Conservation (phyloP, 30 jellyfish, hydroid and myxozoan genomes). For the Pelagia noctiluca region DNA sequence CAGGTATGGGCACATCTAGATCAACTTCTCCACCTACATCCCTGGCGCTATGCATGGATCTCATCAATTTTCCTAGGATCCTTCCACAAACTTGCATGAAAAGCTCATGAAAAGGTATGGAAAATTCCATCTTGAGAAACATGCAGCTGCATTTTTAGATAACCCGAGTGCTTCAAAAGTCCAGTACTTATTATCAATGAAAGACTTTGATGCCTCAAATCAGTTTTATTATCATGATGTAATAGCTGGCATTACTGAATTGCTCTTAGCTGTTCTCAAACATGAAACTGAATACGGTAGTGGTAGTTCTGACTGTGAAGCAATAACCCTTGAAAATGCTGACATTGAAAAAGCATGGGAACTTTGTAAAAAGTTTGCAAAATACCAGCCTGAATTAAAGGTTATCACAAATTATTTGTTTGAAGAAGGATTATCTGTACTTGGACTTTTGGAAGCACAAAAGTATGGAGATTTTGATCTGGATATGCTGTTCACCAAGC, state of each 20-base stretch:
- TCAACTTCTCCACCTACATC: not conserved
- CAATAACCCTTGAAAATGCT: not conserved
- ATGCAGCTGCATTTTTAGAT: too few relatives aligned
- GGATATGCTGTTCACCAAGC: not conserved
- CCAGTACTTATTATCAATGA: too few relatives aligned
- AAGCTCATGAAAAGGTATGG: too few relatives aligned
- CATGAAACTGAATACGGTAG: not conserved
- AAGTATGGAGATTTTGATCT: not conserved
- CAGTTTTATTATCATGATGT: too few relatives aligned
- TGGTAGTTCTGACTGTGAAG: not conserved
- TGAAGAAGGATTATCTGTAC: not conserved
- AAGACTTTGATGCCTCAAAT: too few relatives aligned
- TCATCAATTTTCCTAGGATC: not conserved
- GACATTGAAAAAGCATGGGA: slow-evolving; percentile 5
- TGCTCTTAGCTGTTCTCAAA: too few relatives aligned
- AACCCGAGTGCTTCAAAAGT: too few relatives aligned
- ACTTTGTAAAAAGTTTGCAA: not conserved
- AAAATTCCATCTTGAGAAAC: too few relatives aligned
- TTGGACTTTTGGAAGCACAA: not conserved
- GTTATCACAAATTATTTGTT: not conserved
- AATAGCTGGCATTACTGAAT: too few relatives aligned
- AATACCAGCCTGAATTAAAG: slow-evolving; percentile 30
- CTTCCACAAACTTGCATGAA: not conserved
- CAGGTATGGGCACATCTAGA: too few relatives aligned
- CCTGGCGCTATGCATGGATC: too few relatives aligned